Evolutionary conservation across 2,888 invertebrate species (phyloP), one percentile per base, ranked within the genome.

Genomic region (Gerosis bhagava): DNA sequence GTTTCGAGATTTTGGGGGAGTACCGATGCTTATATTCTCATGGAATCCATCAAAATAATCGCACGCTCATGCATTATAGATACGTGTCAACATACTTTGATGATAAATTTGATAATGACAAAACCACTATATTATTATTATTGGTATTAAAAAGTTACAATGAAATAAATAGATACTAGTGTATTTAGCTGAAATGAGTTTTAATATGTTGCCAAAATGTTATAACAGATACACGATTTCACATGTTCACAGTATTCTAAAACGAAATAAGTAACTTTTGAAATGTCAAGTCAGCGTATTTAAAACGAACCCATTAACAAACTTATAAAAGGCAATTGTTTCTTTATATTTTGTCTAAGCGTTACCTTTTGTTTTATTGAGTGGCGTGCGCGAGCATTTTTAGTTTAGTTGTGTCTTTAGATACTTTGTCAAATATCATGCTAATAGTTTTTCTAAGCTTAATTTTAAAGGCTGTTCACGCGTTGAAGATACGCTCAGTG

Each of bases 21-120:
- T 79, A 62, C 78, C 78, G 80, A 82, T 80, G 79, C 81, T 80
- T 77, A 77, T 73, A 73, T 80, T 84, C 83, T 76, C 76, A 73
- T 72, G 74, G 78, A 82, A 87, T 88, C 76, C 77, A 86, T 88
- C 88, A 87, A 83, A 84, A 79, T 83, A 86, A 87, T 87, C 83
- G 78, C 72, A 69, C 63, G 65, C 78, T 80, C 79, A 77, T 81
- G 77, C 76, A 77, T 83, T 80, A 83, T 84, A 77, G 78, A 84
- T 81, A 63, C 61, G 67, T 77, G 83, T 83, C 82, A 77, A 78
- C 77, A 70, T 75, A 26, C 77, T 70, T 70, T 73, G 63, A 45
- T 32, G 11, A 37, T 39, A 31, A n/a, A n/a, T n/a, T n/a, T n/a
- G n/a, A n/a, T n/a, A n/a, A n/a, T 19, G 19, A 19, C 19, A 19